These are phyloP conservation scores for Menura novaehollandiae DNA, from an alignment of 2,113 vertebrate species.

Conservation along the genomic window DNA sequence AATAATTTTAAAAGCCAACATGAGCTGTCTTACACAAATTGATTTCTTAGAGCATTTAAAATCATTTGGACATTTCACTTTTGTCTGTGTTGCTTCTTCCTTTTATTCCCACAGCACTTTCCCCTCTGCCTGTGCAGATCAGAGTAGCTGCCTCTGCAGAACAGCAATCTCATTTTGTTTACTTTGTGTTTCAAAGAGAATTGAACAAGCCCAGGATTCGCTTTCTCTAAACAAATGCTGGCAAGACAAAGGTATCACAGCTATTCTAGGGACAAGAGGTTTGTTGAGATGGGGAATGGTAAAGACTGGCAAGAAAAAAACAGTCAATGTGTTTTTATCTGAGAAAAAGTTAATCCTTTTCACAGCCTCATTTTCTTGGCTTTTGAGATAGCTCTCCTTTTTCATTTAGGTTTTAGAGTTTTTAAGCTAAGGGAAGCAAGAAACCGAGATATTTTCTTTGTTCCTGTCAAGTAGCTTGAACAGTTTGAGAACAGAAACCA, in stretches of 20 bases:
- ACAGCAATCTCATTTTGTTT: slow-evolving; percentile 52
- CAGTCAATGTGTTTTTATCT: slow-evolving; percentile 33
- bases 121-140: not conserved
- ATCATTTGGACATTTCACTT: not conserved
- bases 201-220: slow-evolving; percentile 33
- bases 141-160: slow-evolving; percentile 21
- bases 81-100: not conserved
- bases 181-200: slow-evolving; percentile 51
- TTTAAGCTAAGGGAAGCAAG: slow-evolving; percentile 27
- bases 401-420: slow-evolving; percentile 41
- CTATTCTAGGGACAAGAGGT: slow-evolving; percentile 24
- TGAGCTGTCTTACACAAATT: not conserved
- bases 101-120: not conserved
- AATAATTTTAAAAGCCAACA: slow-evolving; percentile 17
- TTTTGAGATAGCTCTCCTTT: slow-evolving; percentile 38
- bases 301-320: not conserved
- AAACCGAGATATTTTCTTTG: slow-evolving; percentile 48
- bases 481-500: slow-evolving; percentile 39
- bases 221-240: slow-evolving; percentile 45
- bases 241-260: slow-evolving; percentile 47
- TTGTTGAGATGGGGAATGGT: not conserved
- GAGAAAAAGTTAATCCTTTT: slow-evolving; percentile 49
- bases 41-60: slow-evolving; percentile 38
- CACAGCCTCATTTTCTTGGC: slow-evolving; percentile 29
- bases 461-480: slow-evolving; percentile 55